Evolutionary conservation across 2,797 vertebrate genomes (phyloP).

Genomic region (Triplophysa yarkandensis): DNA sequence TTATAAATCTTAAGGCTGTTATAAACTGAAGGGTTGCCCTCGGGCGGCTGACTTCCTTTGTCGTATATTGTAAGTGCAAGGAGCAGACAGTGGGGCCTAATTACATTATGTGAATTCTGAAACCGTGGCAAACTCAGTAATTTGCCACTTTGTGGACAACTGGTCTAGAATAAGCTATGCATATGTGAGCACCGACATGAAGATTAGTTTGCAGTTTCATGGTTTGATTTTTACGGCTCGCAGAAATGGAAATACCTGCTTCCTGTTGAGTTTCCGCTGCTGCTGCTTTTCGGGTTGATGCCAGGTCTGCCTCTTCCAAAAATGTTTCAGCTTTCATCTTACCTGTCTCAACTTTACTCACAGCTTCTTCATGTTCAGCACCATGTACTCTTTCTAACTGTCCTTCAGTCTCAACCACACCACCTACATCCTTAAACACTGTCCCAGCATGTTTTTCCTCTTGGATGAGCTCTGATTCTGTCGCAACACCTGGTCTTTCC

Average conservation of each 20-base stretch:
- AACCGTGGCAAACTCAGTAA: conserved; percentile 37
- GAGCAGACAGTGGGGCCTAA: conserved; percentile 37
- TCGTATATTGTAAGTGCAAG: conserved; percentile 35
- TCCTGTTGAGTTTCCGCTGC: conserved; percentile 27
- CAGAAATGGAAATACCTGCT: conserved; percentile 40
- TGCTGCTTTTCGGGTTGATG: conserved; percentile 48
- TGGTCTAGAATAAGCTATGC: not conserved
- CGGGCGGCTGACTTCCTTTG: conserved; percentile 9
- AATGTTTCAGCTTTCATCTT: conserved; percentile 48
- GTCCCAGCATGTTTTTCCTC: conserved; percentile 22
- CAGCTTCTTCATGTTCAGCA: conserved; percentile 39
- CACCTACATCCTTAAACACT: conserved; percentile 15
- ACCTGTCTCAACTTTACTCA: conserved; percentile 25
- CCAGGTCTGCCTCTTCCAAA: conserved; percentile 47
- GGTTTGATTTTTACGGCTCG: not conserved
- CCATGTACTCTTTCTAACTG: conserved; percentile 30
- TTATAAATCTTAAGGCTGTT: conserved; percentile 36
- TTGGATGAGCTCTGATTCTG: conserved; percentile 27
- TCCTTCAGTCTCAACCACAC: conserved; percentile 41
- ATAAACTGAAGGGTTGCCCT: conserved; percentile 32
- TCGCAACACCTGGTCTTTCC: conserved; percentile 35
- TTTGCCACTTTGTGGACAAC: conserved; percentile 28
- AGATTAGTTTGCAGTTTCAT: not conserved
- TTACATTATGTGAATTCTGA: conserved; percentile 25
- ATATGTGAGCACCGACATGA: not conserved